These are phyloP conservation scores for Eumacrocentrus americanus DNA, from an alignment of 2,888 invertebrate genomes.

Conservation along the genomic window DNA sequence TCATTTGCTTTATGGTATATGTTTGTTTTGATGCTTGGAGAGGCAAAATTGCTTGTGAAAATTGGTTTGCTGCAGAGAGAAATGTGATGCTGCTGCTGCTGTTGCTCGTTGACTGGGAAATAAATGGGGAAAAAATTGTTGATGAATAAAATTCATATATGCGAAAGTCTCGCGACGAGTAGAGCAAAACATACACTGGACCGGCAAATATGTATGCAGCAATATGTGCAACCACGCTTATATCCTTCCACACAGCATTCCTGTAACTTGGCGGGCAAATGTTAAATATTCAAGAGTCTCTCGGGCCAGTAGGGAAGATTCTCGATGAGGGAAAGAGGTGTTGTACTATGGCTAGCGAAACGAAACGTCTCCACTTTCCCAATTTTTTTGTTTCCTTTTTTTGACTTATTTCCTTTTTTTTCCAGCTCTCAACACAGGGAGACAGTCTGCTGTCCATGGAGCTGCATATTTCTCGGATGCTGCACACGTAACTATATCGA, in stretches of 20 bases:
- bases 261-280: slow-evolving; percentile 23
- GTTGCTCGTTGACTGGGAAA: background rate
- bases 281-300: slow-evolving; percentile 31
- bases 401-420: background rate
- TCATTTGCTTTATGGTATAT: background rate
- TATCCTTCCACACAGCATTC: slow-evolving; percentile 22
- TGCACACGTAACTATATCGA: slow-evolving; percentile 18
- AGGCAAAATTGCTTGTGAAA: slow-evolving; percentile 12
- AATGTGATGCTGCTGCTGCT: background rate
- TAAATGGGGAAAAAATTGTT: slow-evolving; percentile 9
- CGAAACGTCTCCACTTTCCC: slow-evolving; percentile 17
- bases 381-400: slow-evolving; percentile 2
- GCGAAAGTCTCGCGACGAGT: slow-evolving; percentile 15
- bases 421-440: background rate
- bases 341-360: background rate
- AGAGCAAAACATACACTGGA: slow-evolving; percentile 19
- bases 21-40: background rate
- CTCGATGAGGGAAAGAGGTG: background rate
- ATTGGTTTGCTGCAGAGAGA: slow-evolving; percentile 24
- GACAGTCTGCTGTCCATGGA: background rate
- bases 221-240: slow-evolving; percentile 28
- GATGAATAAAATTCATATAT: slow-evolving; percentile 26
- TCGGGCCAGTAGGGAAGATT: slow-evolving; percentile 4
- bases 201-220: slow-evolving; percentile 26
- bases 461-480: slow-evolving; percentile 10